Conservation (phyloP, 2,888 invertebrate genomes). For the Hirtodrosophila confusa region DNA sequence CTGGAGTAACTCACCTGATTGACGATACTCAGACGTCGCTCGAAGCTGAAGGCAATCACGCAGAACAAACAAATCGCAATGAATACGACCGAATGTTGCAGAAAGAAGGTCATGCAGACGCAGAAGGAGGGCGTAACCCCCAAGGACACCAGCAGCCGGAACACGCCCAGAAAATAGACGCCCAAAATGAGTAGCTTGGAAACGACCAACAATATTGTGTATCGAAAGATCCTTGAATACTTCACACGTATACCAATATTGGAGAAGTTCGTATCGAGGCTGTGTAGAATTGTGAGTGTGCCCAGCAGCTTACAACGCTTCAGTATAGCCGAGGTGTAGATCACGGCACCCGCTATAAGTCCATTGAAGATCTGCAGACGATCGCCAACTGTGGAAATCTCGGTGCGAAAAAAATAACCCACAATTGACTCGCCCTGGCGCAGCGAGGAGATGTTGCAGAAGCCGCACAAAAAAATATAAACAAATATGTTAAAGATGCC, state of each 20-base stretch:
- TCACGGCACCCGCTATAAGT: conserved; percentile 78
- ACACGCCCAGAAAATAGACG: conserved; percentile 80
- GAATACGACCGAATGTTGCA: conserved; percentile 82
- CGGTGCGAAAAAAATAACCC: conserved; percentile 82
- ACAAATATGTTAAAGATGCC: conserved; percentile 70
- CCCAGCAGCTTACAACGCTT: conserved; percentile 75
- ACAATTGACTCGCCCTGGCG: conserved; percentile 80
- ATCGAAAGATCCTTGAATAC: conserved; percentile 81
- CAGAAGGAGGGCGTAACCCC: conserved; percentile 78
- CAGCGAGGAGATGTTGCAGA: conserved; percentile 70
- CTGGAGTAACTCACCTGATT: conserved; percentile 78
- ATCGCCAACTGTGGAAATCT: conserved; percentile 81
- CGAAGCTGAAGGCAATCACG: conserved; percentile 80
- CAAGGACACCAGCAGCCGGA: conserved; percentile 75
- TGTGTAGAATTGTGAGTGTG: conserved; percentile 72
- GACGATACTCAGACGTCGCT: conserved; percentile 80
- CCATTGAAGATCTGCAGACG: conserved; percentile 81
- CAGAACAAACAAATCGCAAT: conserved; percentile 82
- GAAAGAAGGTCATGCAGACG: conserved; percentile 81
- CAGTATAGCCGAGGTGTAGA: conserved; percentile 77
- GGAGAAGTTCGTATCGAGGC: conserved; percentile 77
- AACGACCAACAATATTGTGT: conserved; percentile 74
- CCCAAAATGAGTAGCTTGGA: conserved; percentile 76
- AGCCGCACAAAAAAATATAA: conserved; percentile 66
- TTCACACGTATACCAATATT: conserved; percentile 81